Evolutionary conservation across 2,797 vertebrate genomes (phyloP), one percentile per base, ranked within the genome.

Genomic region (Saxicola maurus): DNA sequence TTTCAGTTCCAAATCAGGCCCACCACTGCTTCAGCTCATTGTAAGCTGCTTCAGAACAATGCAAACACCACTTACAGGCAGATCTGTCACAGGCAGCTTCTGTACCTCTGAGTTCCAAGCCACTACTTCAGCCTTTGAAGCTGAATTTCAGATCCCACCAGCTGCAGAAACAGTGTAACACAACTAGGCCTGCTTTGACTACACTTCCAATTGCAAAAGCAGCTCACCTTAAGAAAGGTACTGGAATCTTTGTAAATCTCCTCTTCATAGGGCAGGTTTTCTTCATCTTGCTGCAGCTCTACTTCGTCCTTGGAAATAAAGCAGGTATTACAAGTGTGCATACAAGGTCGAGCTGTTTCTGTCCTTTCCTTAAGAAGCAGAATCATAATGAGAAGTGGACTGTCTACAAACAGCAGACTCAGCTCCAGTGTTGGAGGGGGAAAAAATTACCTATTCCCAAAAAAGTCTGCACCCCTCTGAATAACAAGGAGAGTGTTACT

Each of bases 191-290:
- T 68, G 43, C 11, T 86, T 17, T 76, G 74, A 59, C 35, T 20
- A 56, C 17, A 31, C 5, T n/a, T 55, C 4, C 6, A 56, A 37
- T 6, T 35, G 40, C 33, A 85, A 17, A 68, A 45, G 30, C 28
- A 56, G 68, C 45, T 96, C 92, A 99, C 99, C 98, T 99, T 99
- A 21, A 99, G 98, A 79, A 99, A 99, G 43, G 99, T 99, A 95
- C 99, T 99, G 33, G 99, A 99, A 93, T 99, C 98, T 96, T 99
- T 99, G 96, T 99, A 99, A 91, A 99, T 98, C 91, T 98, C 98
- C 89, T 99, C 99, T 91, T 99, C 98, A 62, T 99, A 99, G 1
- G 98, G 98, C 80, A 98, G 96, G 85, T 97, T 98, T 91, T 99
- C 98, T 82, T 99, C 99, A 19, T 97, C 98, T 69, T 97, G 99